Base-by-base conservation (phyloP, 2,888 invertebrate genomes). In the Drosophila putrida region DNA sequence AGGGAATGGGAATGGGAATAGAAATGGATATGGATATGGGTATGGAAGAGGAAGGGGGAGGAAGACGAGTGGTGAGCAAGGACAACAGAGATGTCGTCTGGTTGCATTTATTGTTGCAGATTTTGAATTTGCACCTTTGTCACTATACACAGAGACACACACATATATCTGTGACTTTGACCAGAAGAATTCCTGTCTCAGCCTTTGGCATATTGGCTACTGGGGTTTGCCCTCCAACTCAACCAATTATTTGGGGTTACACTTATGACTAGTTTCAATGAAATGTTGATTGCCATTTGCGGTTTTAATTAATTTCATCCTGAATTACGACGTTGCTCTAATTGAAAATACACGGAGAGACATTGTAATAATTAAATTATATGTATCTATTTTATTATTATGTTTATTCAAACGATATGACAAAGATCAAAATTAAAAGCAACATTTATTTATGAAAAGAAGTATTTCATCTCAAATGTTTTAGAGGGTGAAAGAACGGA, bases 41-140 rank as follows among this genome's bases (percentile, higher is more conserved):
- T 20, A 20, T 20, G 20, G 20, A 2, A 20, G 2, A 1, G 3
- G 20, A 3, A 20, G 20, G 20, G 3, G 20, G 20, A 20, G 20
- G 20, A 20, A 20, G 3, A 20, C n/a, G n/a, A n/a, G n/a, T n/a
- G n/a, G 20, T 20, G 20, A 20, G 20, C 20, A 20, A 20, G 3
- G 20, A 3, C 31, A 31, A 5, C 1, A 28, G 28, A 5, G 15
- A n/a, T 8, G 8, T 44, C 33, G 41, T 59, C 50, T 46, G 53
- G 6, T 27, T 71, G 75, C 75, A 78, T 55, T 78, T 60, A 64
- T 69, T 75, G 72, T 66, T 67, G 72, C 71, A 62, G 74, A 67
- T 74, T 77, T 74, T 67, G 67, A 74, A 77, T 74, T 77, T 77
- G 51, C 74, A 77, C 77, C 70, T 62, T 67, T 57, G 55, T 35